These are phyloP conservation scores for Eupithecia tripunctaria DNA, from an alignment of 2,888 invertebrate genomes.

Conservation along the genomic window DNA sequence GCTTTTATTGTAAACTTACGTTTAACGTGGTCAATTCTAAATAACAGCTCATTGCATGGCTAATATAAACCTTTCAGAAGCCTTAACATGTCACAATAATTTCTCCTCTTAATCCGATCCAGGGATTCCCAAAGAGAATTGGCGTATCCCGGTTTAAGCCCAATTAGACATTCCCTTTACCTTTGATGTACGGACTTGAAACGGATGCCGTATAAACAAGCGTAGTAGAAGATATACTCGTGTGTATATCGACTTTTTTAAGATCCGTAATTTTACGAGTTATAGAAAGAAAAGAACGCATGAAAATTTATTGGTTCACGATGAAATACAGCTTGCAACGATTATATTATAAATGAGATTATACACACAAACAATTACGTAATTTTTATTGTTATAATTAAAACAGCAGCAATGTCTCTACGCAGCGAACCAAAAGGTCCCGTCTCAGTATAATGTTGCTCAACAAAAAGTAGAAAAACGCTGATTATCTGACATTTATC, in stretches of 20 bases:
- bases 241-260: background rate
- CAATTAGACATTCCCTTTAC: constrained; percentile 14
- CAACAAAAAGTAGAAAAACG: no score
- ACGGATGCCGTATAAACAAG: background rate
- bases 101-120: constrained; percentile 12
- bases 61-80: constrained; percentile 1
- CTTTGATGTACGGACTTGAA: background rate
- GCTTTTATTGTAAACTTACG: background rate
- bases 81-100: constrained; percentile 14
- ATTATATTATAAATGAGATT: no score
- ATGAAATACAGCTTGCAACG: no score
- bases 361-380: no score
- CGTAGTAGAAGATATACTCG: background rate
- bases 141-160: constrained; percentile 11
- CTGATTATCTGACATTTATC: no score
- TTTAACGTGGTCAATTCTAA: background rate
- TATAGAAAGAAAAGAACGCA: no score
- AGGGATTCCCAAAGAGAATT: constrained; percentile 9
- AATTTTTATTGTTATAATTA: no score
- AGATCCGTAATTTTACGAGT: background rate
- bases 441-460: no score
- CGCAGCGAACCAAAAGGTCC: no score
- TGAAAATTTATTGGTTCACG: no score
- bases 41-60: background rate
- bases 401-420: no score